Conservation (phyloP, 2,888 invertebrate species). For the Drosophila putrida region DNA sequence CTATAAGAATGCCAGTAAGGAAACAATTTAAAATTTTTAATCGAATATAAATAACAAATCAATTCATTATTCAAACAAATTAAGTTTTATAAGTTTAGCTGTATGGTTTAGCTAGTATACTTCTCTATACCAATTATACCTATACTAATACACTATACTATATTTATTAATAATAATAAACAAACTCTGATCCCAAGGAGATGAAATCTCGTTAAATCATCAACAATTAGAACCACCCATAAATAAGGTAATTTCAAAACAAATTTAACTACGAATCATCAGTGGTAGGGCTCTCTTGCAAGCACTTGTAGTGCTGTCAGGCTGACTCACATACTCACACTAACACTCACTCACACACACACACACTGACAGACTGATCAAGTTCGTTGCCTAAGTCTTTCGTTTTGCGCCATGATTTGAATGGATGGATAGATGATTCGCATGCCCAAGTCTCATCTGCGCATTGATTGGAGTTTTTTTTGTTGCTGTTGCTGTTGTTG, state of each 20-base stretch:
- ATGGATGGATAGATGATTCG: slow-evolving; percentile 57
- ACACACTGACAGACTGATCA: slow-evolving; percentile 17
- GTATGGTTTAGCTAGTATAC: too few relatives aligned
- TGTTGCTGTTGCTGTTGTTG: slow-evolving; percentile 3
- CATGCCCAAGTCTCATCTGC: slow-evolving; percentile 54
- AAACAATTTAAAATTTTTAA: too few relatives aligned
- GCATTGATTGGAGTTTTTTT: slow-evolving; percentile 55
- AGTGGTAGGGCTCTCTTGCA: slow-evolving; percentile 15
- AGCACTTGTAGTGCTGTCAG: slow-evolving; percentile 2
- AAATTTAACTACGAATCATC: slow-evolving; percentile 34
- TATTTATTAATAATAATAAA: not conserved
- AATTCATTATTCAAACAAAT: too few relatives aligned
- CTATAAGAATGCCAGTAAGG: too few relatives aligned
- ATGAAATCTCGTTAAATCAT: not conserved
- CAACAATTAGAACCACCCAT: slow-evolving; percentile 37
- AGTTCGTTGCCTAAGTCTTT: slow-evolving; percentile 76
- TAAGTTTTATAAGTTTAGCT: too few relatives aligned
- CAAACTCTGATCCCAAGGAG: not conserved
- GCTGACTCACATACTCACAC: not conserved
- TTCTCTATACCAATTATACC: too few relatives aligned
- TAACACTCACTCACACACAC: not conserved
- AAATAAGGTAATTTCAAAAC: slow-evolving; percentile 35
- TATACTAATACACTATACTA: too few relatives aligned
- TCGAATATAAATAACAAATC: too few relatives aligned
- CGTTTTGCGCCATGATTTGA: slow-evolving; percentile 60